phyloP scores from a whole-genome alignment of 2,113 vertebrate species.

The Muntiacus muntjak region DNA sequence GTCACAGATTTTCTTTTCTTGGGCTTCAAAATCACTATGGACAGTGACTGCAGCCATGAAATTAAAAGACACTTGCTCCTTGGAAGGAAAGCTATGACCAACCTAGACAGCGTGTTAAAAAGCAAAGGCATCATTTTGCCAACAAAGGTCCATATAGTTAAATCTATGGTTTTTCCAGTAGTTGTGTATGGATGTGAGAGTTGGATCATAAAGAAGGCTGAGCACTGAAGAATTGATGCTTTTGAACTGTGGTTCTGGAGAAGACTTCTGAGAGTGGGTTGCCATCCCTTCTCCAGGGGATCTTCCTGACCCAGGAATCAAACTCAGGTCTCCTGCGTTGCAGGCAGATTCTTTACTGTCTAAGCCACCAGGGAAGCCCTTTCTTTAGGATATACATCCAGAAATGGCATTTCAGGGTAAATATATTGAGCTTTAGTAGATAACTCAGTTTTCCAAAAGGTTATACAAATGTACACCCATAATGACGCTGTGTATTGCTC shows the following conservation, averaged over 20 bases:
- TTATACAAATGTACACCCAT: too few species aligned
- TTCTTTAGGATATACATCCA: not conserved
- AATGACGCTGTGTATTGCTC: not conserved
- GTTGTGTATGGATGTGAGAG: not conserved
- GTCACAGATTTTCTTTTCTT: not conserved
- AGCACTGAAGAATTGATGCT: not conserved
- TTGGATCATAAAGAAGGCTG: not conserved
- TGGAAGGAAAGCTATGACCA: not conserved
- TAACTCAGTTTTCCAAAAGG: not conserved
- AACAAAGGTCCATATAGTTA: not conserved
- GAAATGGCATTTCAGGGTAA: not conserved
- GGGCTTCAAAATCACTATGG: not conserved
- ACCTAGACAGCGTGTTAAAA: not conserved
- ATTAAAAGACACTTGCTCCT: not conserved
- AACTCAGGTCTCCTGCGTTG: not conserved
- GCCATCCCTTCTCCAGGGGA: not conserved
- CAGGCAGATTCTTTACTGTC: not conserved
- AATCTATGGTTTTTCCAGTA: not conserved
- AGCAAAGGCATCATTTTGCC: not conserved
- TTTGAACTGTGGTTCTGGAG: not conserved
- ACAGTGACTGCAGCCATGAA: not conserved
- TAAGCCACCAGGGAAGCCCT: not conserved
- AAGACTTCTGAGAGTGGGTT: not conserved
- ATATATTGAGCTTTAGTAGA: not conserved
- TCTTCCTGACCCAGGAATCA: not conserved